Base-by-base conservation (phyloP, 2,113 vertebrate genomes). In the Elaphurus davidianus region DNA sequence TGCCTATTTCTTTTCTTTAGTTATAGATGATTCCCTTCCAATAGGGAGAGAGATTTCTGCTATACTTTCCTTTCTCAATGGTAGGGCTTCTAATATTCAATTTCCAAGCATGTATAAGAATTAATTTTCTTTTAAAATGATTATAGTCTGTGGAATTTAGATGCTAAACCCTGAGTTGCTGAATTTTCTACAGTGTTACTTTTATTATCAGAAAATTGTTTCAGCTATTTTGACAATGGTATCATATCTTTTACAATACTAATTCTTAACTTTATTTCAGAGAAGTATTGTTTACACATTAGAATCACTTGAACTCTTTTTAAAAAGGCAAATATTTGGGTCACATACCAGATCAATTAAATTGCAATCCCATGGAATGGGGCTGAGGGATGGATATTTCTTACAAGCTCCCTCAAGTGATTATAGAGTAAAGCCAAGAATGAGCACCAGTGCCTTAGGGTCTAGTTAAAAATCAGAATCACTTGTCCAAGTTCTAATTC, bases 221-320 rank as follows among this genome's bases (percentile, higher is more conserved):
- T 52, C 40, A 40, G 23, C 5, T 90, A 14, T 94, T 81, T 89
- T 84, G 47, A 93, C 27, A 89, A 89, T 95, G 28, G 7, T 50
- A 67, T 55, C 5, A 12, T 71, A 40, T 71, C 11, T 40, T 71
- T 71, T 71, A 71, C 9, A 76, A 76, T 78, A 62, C 3, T 91
- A 83, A 95, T 60, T 93, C 40, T 86, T 96, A 81, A 33, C 28
- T 92, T 30, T 93, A 5, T 94, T 83, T 96, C 14, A 93, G 19
- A 93, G 78, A 92, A 79, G 9, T 57, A 25, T 40, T 60, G 27
- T 84, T 94, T n/a, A 93, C 23, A 50, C 8, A 50, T 76, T 84
- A 87, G 13, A 84, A 76, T 92, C 9, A 62, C 23, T 83, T 87
- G 55, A 87, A 9, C 27, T 88, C 45, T 91, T 93, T 92, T 88